Percentiles rank a stretch among this genome's conserved stretches.
Evolutionary conservation across 2,797 vertebrate species (phyloP).

Genomic region (Pantherophis vulpinus): DNA sequence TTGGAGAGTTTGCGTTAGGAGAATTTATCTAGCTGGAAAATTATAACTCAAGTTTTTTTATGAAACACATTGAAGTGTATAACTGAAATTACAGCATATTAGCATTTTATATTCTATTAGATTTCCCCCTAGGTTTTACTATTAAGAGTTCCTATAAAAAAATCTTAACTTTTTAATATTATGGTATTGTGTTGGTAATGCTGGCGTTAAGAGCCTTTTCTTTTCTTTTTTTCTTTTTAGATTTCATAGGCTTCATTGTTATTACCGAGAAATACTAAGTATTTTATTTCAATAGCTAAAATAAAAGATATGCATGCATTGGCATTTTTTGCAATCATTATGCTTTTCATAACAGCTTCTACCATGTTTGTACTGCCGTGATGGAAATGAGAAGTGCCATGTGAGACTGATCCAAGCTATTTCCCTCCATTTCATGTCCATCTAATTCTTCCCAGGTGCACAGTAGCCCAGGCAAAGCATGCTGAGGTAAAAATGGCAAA

Average conservation of each 20-base stretch:
- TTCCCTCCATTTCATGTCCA: background rate
- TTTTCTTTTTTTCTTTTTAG: background rate
- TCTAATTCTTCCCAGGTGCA: background rate
- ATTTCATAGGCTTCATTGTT: background rate
- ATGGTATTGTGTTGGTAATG: background rate
- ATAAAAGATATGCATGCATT: background rate
- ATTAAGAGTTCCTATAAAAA: background rate
- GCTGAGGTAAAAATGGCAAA: background rate
- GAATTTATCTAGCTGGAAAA: background rate
- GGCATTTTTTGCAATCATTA: background rate
- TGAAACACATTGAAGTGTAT: background rate
- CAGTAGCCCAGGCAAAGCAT: background rate
- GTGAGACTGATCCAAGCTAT: background rate
- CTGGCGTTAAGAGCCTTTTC: background rate
- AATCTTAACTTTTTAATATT: background rate
- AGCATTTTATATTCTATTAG: background rate
- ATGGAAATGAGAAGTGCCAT: background rate
- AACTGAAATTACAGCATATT: background rate
- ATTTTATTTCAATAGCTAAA: background rate
- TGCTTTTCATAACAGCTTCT: background rate
- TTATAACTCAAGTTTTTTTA: background rate
- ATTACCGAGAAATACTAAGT: background rate
- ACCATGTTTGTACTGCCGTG: background rate
- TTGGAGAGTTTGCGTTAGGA: background rate
- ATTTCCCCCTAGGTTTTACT: background rate